A percentile compares a stretch with the other conserved stretches of the same genome.
These are phyloP conservation scores for Conus betulinus DNA, from an alignment of 1,140 invertebrate species.

Conservation along the genomic window DNA sequence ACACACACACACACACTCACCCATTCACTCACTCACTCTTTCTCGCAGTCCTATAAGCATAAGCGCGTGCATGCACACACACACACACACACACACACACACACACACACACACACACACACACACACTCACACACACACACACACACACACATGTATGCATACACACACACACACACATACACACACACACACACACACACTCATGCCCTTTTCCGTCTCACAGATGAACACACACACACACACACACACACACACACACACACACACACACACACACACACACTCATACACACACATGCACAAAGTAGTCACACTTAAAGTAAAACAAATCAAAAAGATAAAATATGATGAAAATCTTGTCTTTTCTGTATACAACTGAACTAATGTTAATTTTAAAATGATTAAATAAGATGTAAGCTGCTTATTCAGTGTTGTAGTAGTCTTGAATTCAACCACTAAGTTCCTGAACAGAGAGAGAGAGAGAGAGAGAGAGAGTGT, in stretches of 20 bases:
- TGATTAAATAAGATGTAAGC: too few relatives aligned
- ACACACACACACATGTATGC: conserved; percentile 19
- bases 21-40: not conserved
- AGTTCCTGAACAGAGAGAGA: too few relatives aligned
- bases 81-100: conserved; percentile 14
- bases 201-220: conserved; percentile 11
- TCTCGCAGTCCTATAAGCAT: not conserved
- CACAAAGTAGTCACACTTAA: not conserved
- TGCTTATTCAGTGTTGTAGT: too few relatives aligned
- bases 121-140: conserved; percentile 30
- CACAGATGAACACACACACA: not conserved
- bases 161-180: conserved; percentile 29
- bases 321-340: too few relatives aligned
- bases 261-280: conserved; percentile 24
- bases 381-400: too few relatives aligned
- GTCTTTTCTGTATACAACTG: too few relatives aligned
- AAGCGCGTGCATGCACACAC: not conserved
- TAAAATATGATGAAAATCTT: too few relatives aligned
- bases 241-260: conserved; percentile 28
- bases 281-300: conserved; percentile 6
- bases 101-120: conserved; percentile 12
- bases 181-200: conserved; percentile 29
- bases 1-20: not conserved
- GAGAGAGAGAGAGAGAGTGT: too few relatives aligned
- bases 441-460: too few relatives aligned